Conservation (phyloP, 1,140 invertebrate species). For the Zaprionus kolodkinae region DNA sequence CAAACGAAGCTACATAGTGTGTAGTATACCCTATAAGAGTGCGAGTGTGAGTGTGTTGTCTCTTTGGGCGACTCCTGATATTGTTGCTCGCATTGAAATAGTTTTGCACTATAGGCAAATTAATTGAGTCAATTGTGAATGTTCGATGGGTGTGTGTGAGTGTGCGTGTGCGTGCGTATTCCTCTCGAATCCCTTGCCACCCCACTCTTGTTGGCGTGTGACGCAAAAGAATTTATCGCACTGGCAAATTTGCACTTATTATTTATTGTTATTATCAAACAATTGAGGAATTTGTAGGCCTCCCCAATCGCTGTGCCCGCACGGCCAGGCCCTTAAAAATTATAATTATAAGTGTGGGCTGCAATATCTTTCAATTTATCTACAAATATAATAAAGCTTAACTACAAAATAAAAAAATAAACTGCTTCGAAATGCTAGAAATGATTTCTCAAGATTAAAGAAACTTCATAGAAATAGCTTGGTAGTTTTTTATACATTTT, state of each 20-base stretch:
- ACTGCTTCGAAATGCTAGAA: background rate
- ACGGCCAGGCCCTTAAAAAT: background rate
- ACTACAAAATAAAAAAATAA: background rate
- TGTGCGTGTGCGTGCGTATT: background rate
- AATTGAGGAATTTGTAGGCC: constrained; percentile 3
- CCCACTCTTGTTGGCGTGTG: background rate
- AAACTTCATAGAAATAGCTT: background rate
- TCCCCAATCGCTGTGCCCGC: background rate
- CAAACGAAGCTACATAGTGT: constrained; percentile 12
- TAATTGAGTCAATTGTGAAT: constrained; percentile 60
- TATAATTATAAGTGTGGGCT: background rate
- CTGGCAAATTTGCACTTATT: background rate
- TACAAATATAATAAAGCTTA: background rate
- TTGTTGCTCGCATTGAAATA: constrained; percentile 48
- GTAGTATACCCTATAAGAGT: background rate
- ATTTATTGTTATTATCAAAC: constrained; percentile 18
- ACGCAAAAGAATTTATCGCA: background rate
- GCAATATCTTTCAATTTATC: background rate
- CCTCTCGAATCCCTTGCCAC: background rate
- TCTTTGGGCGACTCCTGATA: background rate
- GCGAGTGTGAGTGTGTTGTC: background rate
- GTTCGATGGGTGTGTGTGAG: constrained; percentile 7
- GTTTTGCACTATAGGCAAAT: constrained; percentile 77
- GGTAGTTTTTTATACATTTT: background rate
- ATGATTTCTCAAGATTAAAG: background rate